A percentile compares a stretch with the other conserved stretches of the same genome.
phyloP scores from a whole-genome alignment of 1,140 invertebrate genomes.

The Ceratina japonica region DNA sequence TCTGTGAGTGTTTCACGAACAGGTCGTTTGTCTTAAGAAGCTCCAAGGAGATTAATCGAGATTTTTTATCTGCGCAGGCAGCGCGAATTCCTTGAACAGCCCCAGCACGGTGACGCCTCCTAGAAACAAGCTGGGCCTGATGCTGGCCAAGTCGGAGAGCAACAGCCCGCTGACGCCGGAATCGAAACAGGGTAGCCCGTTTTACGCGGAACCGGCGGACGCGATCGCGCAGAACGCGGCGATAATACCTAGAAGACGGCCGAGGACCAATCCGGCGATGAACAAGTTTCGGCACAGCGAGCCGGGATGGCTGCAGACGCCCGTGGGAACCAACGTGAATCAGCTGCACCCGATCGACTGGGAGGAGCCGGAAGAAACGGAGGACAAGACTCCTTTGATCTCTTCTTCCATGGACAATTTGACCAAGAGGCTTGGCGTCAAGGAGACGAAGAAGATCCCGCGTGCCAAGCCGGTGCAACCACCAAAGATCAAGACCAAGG shows the following conservation, averaged over 20 bases:
- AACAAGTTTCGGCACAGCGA: slow-evolving; percentile 83
- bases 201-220: slow-evolving; percentile 95
- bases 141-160: slow-evolving; percentile 72
- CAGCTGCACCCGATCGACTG: slow-evolving; percentile 82
- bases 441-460: slow-evolving; percentile 78
- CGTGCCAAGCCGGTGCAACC: slow-evolving; percentile 86
- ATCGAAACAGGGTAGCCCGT: slow-evolving; percentile 88
- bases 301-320: slow-evolving; percentile 81
- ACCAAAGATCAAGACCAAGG: slow-evolving; percentile 82
- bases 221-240: slow-evolving; percentile 82
- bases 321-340: slow-evolving; percentile 68
- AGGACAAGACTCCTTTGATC: slow-evolving; percentile 78
- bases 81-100: slow-evolving; percentile 76
- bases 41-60: no score
- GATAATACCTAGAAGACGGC: slow-evolving; percentile 73
- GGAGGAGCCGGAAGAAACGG: slow-evolving; percentile 78
- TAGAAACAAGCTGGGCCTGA: slow-evolving; percentile 75
- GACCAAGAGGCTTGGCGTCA: slow-evolving; percentile 77
- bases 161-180: slow-evolving; percentile 75
- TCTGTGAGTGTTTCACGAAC: slow-evolving; percentile 80
- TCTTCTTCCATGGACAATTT: slow-evolving; percentile 87
- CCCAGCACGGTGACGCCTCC: slow-evolving; percentile 72
- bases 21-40: background rate
- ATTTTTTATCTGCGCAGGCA: slow-evolving; percentile 61
- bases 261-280: slow-evolving; percentile 68